Base-by-base conservation (phyloP, 2,888 invertebrate genomes). In the Clivina fossor region DNA sequence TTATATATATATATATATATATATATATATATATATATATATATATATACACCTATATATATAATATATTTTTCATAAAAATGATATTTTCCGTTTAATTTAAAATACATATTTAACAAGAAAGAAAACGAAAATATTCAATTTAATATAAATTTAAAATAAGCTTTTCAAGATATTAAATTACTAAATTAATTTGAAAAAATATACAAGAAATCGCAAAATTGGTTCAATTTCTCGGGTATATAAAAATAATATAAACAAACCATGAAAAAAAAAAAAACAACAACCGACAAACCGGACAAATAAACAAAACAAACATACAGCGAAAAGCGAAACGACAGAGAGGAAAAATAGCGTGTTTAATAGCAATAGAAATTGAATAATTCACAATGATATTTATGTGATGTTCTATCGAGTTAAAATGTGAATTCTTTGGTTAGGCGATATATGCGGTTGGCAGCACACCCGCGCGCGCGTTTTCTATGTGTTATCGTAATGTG, bases 401-500 rank as follows among this genome's bases (percentile, higher is more conserved):
- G 55, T 38, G 47, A 38, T 55, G 55, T 55, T 46, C 46, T 47
- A 54, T 54, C 2, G 46, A 46, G 55, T 55, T 54, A 55, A 55
- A 47, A 55, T 55, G 47, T 55, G 55, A 55, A 55, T 55, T 55
- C 55, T 32, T 55, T 47, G 47, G 55, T 40, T 32, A 13, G n/a
- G 40, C 55, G 55, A 55, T 55, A 43, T 26, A 38, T 32, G 46
- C 54, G 58, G 53, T 44, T 59, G 59, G 58, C 57, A 35, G 56
- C 38, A 22, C 41, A 26, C 43, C 24, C 47, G 56, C 46, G 48
- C 24, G 48, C 58, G 47, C 59, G n/a, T n/a, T n/a, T n/a, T n/a
- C n/a, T n/a, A n/a, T n/a, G n/a, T 58, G 50, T 59, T 58, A 55
- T 59, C 58, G 56, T 59, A 56, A 58, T 50, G 57, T 56, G 59